Evolutionary conservation across 2,113 vertebrate species (phyloP), one percentile per base, ranked within the genome.

Genomic region (Grantiella picta): DNA sequence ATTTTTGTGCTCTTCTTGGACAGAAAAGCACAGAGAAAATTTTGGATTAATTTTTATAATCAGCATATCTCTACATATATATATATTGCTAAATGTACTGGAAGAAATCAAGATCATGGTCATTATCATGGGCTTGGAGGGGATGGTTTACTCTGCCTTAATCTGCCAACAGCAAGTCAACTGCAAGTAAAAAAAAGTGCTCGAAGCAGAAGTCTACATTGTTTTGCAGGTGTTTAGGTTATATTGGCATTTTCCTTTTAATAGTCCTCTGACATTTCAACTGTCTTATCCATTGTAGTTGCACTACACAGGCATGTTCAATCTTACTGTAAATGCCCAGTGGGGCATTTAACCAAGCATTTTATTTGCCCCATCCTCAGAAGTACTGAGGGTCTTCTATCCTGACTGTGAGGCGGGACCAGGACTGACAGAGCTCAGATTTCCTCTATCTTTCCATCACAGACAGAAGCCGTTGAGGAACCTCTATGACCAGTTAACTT

Each of bases 141-240:
- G 9, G 5, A 5, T 50, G 22, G 1, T 40, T 91, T 82, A 90
- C 14, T 66, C 60, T 80, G 35, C 15, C 29, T 88, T 82, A 25
- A 21, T 47, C 59, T 90, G 28, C 52, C 64, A 71, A 35, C 21
- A 50, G 29, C 21, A 15, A 12, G 40, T 75, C 79, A 81, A 22
- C 25, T 81, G 52, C 52, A 71, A 83, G 44, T 66, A 15, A 78
- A 85, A 77, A 69, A 1, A 40, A 71, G 27, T 10, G 2, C 29
- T 50, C 1, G 0, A 38, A 69, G 23, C 5, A 5, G 59, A 57
- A 87, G 19, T 71, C 10, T 45, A 11, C 66, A 49, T 57, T 71
- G n/a, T 45, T 93, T 93, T 88, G 56, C 72, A 82, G 60, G 21
- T 84, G n/a, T 78, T 95, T 86, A 72, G 52, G 36, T 76, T 89